phyloP scores from a whole-genome alignment of 53 echinoderm and acorn worm species.

The Holothuria scabra region DNA sequence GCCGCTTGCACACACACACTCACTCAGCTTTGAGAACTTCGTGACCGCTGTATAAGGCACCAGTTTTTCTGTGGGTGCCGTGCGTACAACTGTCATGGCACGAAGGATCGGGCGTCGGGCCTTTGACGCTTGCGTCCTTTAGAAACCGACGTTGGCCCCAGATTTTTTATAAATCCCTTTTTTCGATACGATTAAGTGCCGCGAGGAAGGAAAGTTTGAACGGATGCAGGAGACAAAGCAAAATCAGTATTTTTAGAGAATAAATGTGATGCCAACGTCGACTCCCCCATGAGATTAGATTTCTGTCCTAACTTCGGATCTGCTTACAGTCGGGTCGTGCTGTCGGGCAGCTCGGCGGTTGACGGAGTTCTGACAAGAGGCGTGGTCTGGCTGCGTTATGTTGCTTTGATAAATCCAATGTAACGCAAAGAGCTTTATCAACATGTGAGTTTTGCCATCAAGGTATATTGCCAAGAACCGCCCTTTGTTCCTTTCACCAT shows the following conservation, averaged over 20 bases:
- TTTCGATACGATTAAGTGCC: conserved; percentile 66
- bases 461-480: conserved; percentile 30
- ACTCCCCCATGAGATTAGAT: conserved; percentile 37
- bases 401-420: conserved; percentile 23
- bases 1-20: conserved; percentile 65
- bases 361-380: conserved; percentile 22
- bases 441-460: conserved; percentile 36
- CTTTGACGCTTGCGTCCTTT: conserved; percentile 49
- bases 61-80: conserved; percentile 59
- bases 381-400: conserved; percentile 24
- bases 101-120: conserved; percentile 47
- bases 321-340: conserved; percentile 27
- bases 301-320: conserved; percentile 11
- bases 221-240: conserved; percentile 57
- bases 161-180: conserved; percentile 41
- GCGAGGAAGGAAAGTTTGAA: conserved; percentile 66
- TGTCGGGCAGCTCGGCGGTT: conserved; percentile 30
- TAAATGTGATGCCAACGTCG: not conserved
- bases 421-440: conserved; percentile 37
- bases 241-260: conserved; percentile 38
- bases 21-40: conserved; percentile 31
- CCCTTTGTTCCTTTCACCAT: conserved; percentile 45
- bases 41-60: conserved; percentile 54
- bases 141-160: conserved; percentile 6
- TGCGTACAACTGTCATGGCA: conserved; percentile 60